These are phyloP conservation scores for Esperia sulphurella DNA, from an alignment of 2,888 invertebrate genomes.

Conservation along the genomic window DNA sequence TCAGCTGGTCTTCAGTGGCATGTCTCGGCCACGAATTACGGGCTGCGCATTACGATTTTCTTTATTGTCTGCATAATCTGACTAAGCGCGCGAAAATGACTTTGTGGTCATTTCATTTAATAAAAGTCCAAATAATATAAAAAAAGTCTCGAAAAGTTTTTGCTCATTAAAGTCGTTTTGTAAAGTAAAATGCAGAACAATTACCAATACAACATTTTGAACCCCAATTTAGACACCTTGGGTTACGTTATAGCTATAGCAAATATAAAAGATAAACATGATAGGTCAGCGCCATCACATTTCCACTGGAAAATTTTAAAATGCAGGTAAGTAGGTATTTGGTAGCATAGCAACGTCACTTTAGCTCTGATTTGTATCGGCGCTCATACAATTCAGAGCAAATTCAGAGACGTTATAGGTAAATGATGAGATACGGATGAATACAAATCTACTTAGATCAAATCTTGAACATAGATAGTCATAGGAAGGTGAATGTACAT, in stretches of 20 bases:
- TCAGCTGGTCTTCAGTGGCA: too few species aligned
- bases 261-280: slow-evolving; percentile 62
- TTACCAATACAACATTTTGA: slow-evolving; percentile 55
- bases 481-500: background rate
- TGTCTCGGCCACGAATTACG: too few species aligned
- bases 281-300: slow-evolving; percentile 66
- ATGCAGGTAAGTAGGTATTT: slow-evolving; percentile 60
- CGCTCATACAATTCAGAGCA: too few species aligned
- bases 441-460: background rate
- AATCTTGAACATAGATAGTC: too few species aligned
- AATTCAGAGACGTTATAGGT: too few species aligned
- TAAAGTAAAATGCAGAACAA: slow-evolving; percentile 28
- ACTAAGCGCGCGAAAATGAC: too few species aligned
- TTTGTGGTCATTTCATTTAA: too few species aligned
- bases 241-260: slow-evolving; percentile 57
- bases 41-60: too few species aligned
- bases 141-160: background rate
- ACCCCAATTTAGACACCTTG: slow-evolving; percentile 41
- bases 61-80: too few species aligned
- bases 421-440: background rate
- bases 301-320: slow-evolving; percentile 72
- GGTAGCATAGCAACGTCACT: too few species aligned
- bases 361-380: too few species aligned
- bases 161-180: background rate
- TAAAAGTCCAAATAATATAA: too few species aligned